Conservation (phyloP, 2,113 vertebrate species). For the Pseudopipra pipra region DNA sequence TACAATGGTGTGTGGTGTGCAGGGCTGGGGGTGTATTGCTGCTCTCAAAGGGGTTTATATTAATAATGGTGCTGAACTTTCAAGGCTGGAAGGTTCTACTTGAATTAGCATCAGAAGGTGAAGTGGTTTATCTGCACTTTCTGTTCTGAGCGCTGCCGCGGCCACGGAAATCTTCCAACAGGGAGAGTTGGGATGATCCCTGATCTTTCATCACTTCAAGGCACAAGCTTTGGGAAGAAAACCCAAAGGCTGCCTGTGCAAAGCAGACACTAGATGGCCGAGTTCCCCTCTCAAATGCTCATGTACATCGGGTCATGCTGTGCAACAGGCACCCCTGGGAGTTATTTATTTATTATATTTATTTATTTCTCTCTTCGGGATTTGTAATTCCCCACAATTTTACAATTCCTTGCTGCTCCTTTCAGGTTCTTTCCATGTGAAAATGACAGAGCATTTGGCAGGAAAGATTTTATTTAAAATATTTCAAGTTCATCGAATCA, state of each 20-base stretch:
- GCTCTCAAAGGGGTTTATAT: neutral
- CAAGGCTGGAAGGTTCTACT: neutral
- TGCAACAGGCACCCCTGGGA: neutral
- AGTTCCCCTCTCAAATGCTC: neutral
- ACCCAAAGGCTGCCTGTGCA: neutral
- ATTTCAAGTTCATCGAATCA: neutral
- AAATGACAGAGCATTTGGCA: neutral
- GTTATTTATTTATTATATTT: neutral
- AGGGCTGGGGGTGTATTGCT: slow-evolving; percentile 29
- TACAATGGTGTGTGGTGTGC: slow-evolving; percentile 24
- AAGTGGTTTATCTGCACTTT: neutral
- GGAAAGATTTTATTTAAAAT: neutral
- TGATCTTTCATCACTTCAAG: neutral
- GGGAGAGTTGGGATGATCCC: neutral
- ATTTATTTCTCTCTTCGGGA: neutral
- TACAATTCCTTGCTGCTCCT: neutral
- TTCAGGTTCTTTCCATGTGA: neutral
- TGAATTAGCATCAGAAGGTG: neutral
- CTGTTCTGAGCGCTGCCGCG: neutral
- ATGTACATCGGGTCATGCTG: neutral
- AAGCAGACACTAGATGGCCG: neutral
- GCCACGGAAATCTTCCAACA: neutral
- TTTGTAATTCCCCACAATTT: neutral
- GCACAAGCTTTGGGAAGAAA: neutral
- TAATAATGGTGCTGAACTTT: slow-evolving; percentile 48